phyloP scores from a whole-genome alignment of 2,888 invertebrate genomes.

The Melieria crassipennis region DNA sequence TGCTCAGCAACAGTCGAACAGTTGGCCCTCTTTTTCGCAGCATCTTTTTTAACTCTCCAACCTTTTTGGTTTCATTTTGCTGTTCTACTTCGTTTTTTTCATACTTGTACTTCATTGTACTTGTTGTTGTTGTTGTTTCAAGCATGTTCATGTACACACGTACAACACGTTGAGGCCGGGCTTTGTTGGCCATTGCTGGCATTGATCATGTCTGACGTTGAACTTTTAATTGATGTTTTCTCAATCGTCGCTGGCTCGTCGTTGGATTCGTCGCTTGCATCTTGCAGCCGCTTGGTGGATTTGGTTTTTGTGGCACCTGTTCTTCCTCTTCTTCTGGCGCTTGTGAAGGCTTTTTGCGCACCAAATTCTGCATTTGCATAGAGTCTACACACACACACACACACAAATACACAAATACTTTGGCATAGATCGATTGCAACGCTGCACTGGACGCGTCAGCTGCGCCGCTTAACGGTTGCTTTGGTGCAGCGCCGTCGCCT shows the following conservation, averaged over 20 bases:
- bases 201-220: constrained; percentile 65
- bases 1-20: too few relatives aligned
- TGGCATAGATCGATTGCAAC: too few relatives aligned
- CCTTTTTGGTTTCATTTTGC: too few relatives aligned
- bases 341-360: neutral
- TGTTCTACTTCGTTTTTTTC: neutral
- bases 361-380: too few relatives aligned
- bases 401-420: too few relatives aligned
- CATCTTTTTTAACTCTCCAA: too few relatives aligned
- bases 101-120: constrained; percentile 31
- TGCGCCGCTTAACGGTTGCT: too few relatives aligned
- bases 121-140: constrained; percentile 31
- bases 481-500: too few relatives aligned
- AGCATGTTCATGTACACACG: constrained; percentile 53
- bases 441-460: too few relatives aligned
- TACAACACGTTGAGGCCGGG: constrained; percentile 42
- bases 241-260: constrained; percentile 38
- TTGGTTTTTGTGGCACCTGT: neutral
- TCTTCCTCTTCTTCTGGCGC: neutral
- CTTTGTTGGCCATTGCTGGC: constrained; percentile 51
- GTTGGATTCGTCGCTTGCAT: constrained; percentile 32
- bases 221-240: constrained; percentile 65
- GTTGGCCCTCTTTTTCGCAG: too few relatives aligned
- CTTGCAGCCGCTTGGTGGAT: constrained; percentile 16
- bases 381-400: too few relatives aligned